Base-by-base conservation (phyloP, 2,888 invertebrate genomes). In the Cheilosia impressa region DNA sequence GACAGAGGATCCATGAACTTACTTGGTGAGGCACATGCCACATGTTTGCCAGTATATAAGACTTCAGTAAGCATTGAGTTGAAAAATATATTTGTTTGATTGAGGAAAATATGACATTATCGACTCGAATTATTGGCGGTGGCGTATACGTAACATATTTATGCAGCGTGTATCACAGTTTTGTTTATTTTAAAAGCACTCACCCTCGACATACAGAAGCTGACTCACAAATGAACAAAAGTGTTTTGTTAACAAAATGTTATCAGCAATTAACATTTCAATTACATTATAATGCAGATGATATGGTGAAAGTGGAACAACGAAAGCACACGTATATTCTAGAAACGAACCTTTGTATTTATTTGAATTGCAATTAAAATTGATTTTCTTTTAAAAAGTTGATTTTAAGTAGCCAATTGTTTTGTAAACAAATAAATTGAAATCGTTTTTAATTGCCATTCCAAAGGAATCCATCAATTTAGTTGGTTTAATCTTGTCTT, bases 181-280 rank as follows among this genome's bases (percentile, higher is more conserved):
- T 24, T 34, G 1, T 60, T 34, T 19, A 10, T 31, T 4, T 38
- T 19, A 10, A 17, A 4, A 17, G 15, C 15, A 27, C n/a, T 27
- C 10, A 62, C 27, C 17, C 15, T 15, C 22, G 17, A 22, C 47
- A 27, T 34, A 19, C 31, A 38, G 34, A 4, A 68, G 55, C 31
- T 0, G 27, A n/a, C 53, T 9, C 4, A 27, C 10, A 9, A 2
- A 47, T 17, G 0, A 19, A 57, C 27, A 41, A 22, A 17, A 50
- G 22, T 50, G 17, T 50, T 50, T 50, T 50, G 19, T 55, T 41
- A 41, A 52, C 27, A 5, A 31, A 62, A 53, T 62, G 15, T 50
- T 66, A 75, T 75, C 65, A 66, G 65, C 65, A 66, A 75, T 75
- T 66, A 65, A 55, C 65, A 27, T 27, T 65, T 47, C 57, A 75